Evolutionary conservation across 2,888 invertebrate genomes (phyloP), one percentile per base, ranked within the genome.

Genomic region (Aleiodes alternator): DNA sequence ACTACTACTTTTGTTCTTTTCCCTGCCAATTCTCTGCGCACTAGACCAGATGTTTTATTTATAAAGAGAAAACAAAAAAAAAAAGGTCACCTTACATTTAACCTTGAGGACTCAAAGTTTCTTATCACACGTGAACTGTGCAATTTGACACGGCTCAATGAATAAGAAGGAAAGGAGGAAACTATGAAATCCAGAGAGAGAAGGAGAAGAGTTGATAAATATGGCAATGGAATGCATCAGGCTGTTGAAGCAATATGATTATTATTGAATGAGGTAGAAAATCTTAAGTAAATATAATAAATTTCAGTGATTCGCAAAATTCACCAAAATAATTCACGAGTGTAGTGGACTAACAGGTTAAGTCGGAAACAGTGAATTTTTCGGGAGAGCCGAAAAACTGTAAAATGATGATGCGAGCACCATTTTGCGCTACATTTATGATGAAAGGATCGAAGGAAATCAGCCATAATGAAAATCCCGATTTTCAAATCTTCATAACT

Each of bases 61-160:
- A n/a, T 57, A 12, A 23, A 23, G 23, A 23, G 2, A 23, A 2
- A 23, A 31, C 12, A 31, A 34, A 6, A 34, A 57, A 57, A 57
- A 57, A 23, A 4, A 59, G 12, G 31, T n/a, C 38, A 59, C 38
- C 59, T 34, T 14, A 59, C 9, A 59, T 59, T 2, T 34, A 7
- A 59, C 59, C 59, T 59, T 38, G 59, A n/a, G 59, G 9, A 43
- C 43, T n/a, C 34, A n/a, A 34, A 5, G 34, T 34, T 59, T 59
- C 31, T 59, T 59, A 59, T 59, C 38, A n/a, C 59, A 59, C 59
- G 59, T 34, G 59, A 59, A 38, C 31, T 31, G 7, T 31, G 38
- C 34, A 59, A 59, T 59, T 59, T 7, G 4, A 34, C 14, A 38
- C n/a, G 14, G 59, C 8, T 57, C 57, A 57, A 29, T 57, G 57